These are phyloP conservation scores for Panulirus ornatus DNA, from an alignment of 1,140 invertebrate species.

Conservation along the genomic window DNA sequence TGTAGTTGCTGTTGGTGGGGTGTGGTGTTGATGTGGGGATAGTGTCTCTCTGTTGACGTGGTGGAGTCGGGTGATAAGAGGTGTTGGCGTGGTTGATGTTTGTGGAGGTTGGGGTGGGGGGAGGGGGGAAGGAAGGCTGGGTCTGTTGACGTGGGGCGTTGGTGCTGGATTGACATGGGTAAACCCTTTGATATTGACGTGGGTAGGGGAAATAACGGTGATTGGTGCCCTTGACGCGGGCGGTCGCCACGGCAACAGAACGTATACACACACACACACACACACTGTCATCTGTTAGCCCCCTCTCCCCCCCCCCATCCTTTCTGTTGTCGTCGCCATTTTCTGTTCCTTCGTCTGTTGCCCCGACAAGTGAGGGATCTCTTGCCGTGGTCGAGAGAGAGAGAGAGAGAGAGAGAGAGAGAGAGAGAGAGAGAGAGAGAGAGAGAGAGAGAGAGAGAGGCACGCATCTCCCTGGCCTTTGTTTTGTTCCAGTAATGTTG, in stretches of 20 bases:
- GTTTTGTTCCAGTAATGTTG: not conserved
- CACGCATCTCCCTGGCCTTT: not conserved
- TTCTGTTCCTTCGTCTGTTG: not conserved
- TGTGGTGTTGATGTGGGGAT: too few relatives aligned
- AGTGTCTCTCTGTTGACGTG: too few relatives aligned
- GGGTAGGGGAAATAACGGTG: too few relatives aligned
- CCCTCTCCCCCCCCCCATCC: not conserved
- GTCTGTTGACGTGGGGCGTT: not conserved
- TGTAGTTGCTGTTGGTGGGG: too few relatives aligned
- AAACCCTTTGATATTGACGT: too few relatives aligned
- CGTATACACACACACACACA: conserved; percentile 39
- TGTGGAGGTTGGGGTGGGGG: too few relatives aligned
- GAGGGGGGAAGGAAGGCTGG: not conserved
- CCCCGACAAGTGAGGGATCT: not conserved
- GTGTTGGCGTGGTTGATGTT: too few relatives aligned
- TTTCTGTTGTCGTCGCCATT: not conserved
- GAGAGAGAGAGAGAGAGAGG: conserved; percentile 23
- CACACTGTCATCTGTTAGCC: not conserved
- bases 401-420: conserved; percentile 3
- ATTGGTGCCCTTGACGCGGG: too few relatives aligned
- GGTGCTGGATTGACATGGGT: too few relatives aligned
- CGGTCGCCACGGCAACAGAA: too few relatives aligned
- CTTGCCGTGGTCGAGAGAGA: not conserved
- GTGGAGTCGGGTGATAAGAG: too few relatives aligned
- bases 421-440: conserved; percentile 26